These are phyloP conservation scores for Proteles cristata DNA, from an alignment of 2,113 vertebrate genomes.

Conservation along the genomic window DNA sequence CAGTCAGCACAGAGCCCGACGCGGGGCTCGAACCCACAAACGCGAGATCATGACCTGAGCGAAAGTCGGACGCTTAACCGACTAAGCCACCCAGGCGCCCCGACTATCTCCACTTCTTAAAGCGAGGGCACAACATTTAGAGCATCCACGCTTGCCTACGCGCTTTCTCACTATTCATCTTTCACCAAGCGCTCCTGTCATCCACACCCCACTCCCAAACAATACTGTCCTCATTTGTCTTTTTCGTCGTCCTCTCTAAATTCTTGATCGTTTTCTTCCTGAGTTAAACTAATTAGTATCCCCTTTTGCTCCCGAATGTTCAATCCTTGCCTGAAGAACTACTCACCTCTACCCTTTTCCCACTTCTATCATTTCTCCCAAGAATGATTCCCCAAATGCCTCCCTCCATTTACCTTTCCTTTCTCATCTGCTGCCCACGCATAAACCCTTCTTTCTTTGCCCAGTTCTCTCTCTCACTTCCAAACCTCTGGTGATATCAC, in stretches of 20 bases:
- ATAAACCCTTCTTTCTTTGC: not conserved
- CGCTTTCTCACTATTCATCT: not conserved
- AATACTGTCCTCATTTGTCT: not conserved
- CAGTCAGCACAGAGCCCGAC: no score
- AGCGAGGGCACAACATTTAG: not conserved
- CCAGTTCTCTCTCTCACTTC: not conserved
- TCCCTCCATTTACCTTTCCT: not conserved
- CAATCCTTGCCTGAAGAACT: not conserved
- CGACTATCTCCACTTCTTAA: not conserved
- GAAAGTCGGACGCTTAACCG: no score
- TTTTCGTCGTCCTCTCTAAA: conserved; percentile 7
- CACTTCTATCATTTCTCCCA: not conserved
- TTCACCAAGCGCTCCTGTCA: not conserved
- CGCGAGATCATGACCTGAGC: no score
- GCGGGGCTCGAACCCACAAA: no score
- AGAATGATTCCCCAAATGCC: not conserved
- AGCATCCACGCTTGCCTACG: not conserved
- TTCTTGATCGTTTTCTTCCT: conserved; percentile 28
- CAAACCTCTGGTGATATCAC: not conserved
- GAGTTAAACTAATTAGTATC: not conserved
- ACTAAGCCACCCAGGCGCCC: no score
- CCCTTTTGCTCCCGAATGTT: conserved; percentile 16
- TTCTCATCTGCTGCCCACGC: not conserved
- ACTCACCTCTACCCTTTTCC: not conserved
- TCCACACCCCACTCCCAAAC: not conserved